These are phyloP conservation scores for Euplagia quadripunctaria DNA, from an alignment of 2,888 invertebrate genomes.

Conservation along the genomic window DNA sequence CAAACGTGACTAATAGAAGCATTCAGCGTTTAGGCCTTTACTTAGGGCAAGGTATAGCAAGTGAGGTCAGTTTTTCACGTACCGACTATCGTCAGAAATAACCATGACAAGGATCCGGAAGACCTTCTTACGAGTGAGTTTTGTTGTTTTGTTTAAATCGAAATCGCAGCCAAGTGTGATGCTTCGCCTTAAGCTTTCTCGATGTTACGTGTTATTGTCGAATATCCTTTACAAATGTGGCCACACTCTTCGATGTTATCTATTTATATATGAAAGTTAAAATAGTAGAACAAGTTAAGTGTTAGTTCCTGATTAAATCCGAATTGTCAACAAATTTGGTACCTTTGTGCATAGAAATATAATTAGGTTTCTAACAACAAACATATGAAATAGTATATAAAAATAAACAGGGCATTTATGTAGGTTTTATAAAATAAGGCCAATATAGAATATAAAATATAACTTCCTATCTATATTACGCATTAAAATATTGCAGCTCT, in stretches of 20 bases:
- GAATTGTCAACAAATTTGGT: constrained; percentile 27
- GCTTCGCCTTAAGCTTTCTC: not conserved
- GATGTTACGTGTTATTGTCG: constrained; percentile 11
- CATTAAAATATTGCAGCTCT: constrained; percentile 10
- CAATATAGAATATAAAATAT: constrained; percentile 43
- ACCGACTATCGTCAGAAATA: constrained; percentile 25
- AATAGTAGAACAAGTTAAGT: not conserved
- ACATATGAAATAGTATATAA: constrained; percentile 42
- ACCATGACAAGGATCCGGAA: constrained; percentile 17
- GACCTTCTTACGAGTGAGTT: constrained; percentile 26
- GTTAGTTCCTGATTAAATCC: not conserved
- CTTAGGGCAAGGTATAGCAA: not conserved
- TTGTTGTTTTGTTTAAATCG: constrained; percentile 22
- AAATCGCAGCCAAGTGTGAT: constrained; percentile 4
- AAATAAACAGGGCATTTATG: constrained; percentile 39
- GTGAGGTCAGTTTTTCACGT: not conserved
- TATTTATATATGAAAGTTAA: not conserved
- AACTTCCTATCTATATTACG: constrained; percentile 20
- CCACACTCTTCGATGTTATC: constrained; percentile 16
- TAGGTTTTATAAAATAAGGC: not conserved
- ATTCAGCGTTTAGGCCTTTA: constrained; percentile 5
- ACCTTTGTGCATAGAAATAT: constrained; percentile 26
- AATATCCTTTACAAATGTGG: constrained; percentile 11
- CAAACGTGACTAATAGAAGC: not conserved
- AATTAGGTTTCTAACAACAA: constrained; percentile 30